Evolutionary conservation across 1,140 invertebrate species (phyloP).

Genomic region (Bombus soroeensis): DNA sequence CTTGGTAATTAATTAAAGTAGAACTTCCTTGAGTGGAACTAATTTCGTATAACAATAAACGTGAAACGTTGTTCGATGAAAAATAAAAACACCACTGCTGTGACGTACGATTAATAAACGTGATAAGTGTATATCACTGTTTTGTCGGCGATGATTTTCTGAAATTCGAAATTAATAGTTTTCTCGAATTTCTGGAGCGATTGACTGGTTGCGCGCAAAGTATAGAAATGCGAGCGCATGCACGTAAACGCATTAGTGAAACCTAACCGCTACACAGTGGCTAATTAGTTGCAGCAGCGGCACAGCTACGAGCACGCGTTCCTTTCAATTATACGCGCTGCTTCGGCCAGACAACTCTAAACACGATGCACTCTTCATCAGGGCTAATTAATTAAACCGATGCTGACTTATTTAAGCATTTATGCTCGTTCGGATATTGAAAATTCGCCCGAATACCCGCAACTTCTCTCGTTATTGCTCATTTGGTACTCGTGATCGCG

Average conservation of each 20-base stretch:
- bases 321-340: conserved; percentile 16
- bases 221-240: neutral
- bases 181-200: neutral
- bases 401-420: neutral
- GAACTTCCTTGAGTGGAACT: too few relatives aligned
- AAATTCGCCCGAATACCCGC: neutral
- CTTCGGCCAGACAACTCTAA: neutral
- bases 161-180: neutral
- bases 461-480: too few relatives aligned
- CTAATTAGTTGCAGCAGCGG: conserved; percentile 38
- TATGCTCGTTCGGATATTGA: neutral
- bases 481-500: too few relatives aligned
- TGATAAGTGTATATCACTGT: too few relatives aligned
- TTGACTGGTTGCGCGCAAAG: neutral
- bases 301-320: neutral
- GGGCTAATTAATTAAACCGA: conserved; percentile 13
- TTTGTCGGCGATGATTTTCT: neutral
- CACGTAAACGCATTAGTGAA: conserved; percentile 45
- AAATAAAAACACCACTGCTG: too few relatives aligned
- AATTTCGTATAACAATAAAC: too few relatives aligned
- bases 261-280: conserved; percentile 22
- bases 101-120: too few relatives aligned
- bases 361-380: conserved; percentile 18
- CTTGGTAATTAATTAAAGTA: too few relatives aligned
- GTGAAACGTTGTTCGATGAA: too few relatives aligned